phyloP scores from a whole-genome alignment of 2,888 invertebrate species.

The Hypolimnas misippus region DNA sequence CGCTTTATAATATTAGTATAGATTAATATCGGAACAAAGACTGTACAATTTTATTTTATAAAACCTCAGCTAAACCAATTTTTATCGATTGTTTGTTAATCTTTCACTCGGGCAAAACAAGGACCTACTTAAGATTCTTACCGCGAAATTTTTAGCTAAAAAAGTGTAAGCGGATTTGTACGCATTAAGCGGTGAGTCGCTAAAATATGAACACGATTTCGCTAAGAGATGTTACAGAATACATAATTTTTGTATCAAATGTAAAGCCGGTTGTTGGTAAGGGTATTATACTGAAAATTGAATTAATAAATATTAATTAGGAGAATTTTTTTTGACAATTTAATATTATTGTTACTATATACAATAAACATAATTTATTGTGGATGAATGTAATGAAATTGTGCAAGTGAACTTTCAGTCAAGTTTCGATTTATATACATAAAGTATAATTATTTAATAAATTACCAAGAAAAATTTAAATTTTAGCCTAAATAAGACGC shows the following conservation, averaged over 20 bases:
- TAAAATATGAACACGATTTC: conserved; percentile 29
- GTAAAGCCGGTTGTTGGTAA: not conserved
- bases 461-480: too few relatives aligned
- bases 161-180: conserved; percentile 33
- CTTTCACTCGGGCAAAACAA: conserved; percentile 29
- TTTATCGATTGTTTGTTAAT: conserved; percentile 14
- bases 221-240: conserved; percentile 16
- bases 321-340: too few relatives aligned
- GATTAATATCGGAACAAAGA: too few relatives aligned
- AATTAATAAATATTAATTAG: not conserved
- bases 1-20: too few relatives aligned
- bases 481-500: too few relatives aligned
- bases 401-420: too few relatives aligned
- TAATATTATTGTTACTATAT: too few relatives aligned
- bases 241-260: conserved; percentile 12
- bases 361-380: too few relatives aligned
- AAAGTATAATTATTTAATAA: too few relatives aligned
- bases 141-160: conserved; percentile 23
- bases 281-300: not conserved
- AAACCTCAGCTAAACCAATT: not conserved
- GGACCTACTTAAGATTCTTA: conserved; percentile 30
- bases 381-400: too few relatives aligned
- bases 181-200: conserved; percentile 22
- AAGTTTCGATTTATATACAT: too few relatives aligned
- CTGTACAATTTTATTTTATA: too few relatives aligned